These are phyloP conservation scores for Enteromius trimaculatus DNA, from an alignment of 2,797 vertebrate genomes.

Conservation along the genomic window DNA sequence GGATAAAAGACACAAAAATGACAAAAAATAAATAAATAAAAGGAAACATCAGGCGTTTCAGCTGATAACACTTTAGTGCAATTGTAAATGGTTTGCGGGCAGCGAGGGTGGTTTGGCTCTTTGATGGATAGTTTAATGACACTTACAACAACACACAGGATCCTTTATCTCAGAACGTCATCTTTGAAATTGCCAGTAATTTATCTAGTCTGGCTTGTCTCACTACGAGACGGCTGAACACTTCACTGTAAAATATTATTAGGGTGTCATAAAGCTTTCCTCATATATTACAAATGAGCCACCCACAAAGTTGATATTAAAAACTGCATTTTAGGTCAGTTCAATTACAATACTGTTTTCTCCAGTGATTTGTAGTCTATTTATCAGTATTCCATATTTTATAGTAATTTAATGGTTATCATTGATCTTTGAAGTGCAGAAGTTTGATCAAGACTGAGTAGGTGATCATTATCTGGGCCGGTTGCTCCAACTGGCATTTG, in stretches of 20 bases:
- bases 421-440: not conserved
- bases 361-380: not conserved
- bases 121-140: conserved; percentile 57
- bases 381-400: conserved; percentile 9
- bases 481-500: conserved; percentile 15
- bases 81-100: conserved; percentile 42
- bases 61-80: conserved; percentile 8
- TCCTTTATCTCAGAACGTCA: conserved; percentile 60
- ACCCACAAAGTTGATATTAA: conserved; percentile 46
- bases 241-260: conserved; percentile 63
- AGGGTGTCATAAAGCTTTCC: conserved; percentile 58
- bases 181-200: conserved; percentile 54
- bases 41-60: conserved; percentile 11
- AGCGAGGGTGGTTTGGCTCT: conserved; percentile 37
- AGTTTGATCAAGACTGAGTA: conserved; percentile 24
- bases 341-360: not conserved
- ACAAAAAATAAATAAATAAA: conserved; percentile 27
- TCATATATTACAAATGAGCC: conserved; percentile 51
- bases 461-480: conserved; percentile 15
- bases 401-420: conserved; percentile 10
- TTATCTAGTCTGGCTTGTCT: conserved; percentile 54
- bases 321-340: conserved; percentile 26
- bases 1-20: conserved; percentile 4
- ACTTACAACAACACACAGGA: conserved; percentile 59
- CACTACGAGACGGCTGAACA: conserved; percentile 49